These are phyloP conservation scores for Dendrocopos noguchii DNA, from an alignment of 2,113 vertebrate genomes.

Conservation along the genomic window DNA sequence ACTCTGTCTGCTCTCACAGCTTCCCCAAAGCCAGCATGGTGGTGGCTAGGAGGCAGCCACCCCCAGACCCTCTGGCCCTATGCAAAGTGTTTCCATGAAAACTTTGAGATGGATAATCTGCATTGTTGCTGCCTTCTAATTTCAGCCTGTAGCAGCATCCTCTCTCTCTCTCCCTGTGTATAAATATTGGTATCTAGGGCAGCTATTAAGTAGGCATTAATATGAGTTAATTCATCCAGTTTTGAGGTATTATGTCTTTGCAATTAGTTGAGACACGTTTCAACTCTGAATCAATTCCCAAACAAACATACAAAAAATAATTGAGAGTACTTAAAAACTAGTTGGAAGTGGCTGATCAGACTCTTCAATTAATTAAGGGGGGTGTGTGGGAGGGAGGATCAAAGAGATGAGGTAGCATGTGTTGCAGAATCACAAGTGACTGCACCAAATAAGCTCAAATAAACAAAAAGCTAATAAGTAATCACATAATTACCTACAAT, in stretches of 20 bases:
- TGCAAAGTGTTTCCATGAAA: not conserved
- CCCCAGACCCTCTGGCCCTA: fast-evolving
- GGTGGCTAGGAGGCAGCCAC: not conserved
- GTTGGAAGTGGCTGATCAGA: slow-evolving; percentile 48
- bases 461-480: slow-evolving; percentile 43
- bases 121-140: not conserved
- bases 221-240: slow-evolving; percentile 12
- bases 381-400: slow-evolving; percentile 50
- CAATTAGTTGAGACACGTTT: slow-evolving; percentile 20
- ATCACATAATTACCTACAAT: slow-evolving; percentile 12
- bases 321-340: slow-evolving; percentile 49
- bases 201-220: not conserved
- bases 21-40: not conserved
- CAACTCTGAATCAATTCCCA: slow-evolving; percentile 22
- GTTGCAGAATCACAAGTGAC: slow-evolving; percentile 31
- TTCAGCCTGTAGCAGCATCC: not conserved
- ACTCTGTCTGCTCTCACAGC: not conserved
- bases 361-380: slow-evolving; percentile 60
- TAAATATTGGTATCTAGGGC: slow-evolving; percentile 30
- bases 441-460: slow-evolving; percentile 40
- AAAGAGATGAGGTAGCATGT: slow-evolving; percentile 4
- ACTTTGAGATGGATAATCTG: not conserved
- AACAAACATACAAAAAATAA: slow-evolving; percentile 4
- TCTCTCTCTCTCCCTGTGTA: not conserved
- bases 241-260: slow-evolving; percentile 13